Evolutionary conservation across 1,140 invertebrate genomes (phyloP), one percentile per base, ranked within the genome.

Genomic region (Drosophila kohkoa): DNA sequence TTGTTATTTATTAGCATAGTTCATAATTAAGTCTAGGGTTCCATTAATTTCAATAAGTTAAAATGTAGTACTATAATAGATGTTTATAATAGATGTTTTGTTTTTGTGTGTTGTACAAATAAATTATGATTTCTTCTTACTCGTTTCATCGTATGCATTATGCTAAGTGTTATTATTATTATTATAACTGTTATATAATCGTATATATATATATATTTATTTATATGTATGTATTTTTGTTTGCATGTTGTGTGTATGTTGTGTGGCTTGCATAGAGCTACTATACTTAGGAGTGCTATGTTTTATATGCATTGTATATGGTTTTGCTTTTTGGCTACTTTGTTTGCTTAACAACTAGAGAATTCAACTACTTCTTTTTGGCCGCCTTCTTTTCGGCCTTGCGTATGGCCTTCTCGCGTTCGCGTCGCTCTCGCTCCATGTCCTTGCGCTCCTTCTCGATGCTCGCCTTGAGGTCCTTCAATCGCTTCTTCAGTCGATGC

Each of bases 331-430:
- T 89, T 89, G 85, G 85, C 85, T 89, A 90, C 85, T 77, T 70
- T 82, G 43, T 81, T 72, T 72, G 55, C 85, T 89, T 90, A 89
- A 43, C n/a, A 58, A 72, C 81, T 89, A 85, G 52, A 81, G 52
- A 89, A 89, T 89, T 89, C 72, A 89, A 90, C 91, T 95, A 95
- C 90, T 95, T 95, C 91, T 95, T 95, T 91, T 95, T 94, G 77
- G 94, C 95, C 66, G 95, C 95, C 71, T 96, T 95, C 92, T 97
- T 97, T 82, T 97, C 96, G 11, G 96, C 96, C 93, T 98, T 98
- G 77, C 94, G 94, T 87, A 95, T 94, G 87, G 96, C 93, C 81
- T 96, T 95, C 78, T 97, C 96, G 63, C 96, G 95, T 85, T 96
- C 96, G 77, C 96, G 96, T 28, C 96, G 93, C 77, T 97, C 96